Conservation (phyloP, 2,113 vertebrate species). For the Bostrychus sinensis region DNA sequence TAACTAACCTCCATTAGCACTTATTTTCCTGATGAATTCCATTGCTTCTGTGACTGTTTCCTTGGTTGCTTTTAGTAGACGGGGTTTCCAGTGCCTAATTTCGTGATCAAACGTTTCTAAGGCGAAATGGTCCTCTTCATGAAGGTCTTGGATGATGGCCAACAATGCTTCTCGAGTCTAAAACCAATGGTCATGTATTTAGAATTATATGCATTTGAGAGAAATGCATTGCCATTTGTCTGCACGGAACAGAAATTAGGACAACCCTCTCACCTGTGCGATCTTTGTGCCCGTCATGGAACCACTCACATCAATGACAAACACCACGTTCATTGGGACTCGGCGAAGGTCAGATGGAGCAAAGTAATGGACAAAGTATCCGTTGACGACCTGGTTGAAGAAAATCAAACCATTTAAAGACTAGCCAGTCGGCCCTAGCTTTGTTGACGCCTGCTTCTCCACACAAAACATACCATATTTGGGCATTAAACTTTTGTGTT, state of each 20-base stretch:
- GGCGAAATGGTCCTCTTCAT: constrained; percentile 73
- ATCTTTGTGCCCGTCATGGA: constrained; percentile 76
- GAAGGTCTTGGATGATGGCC: constrained; percentile 72
- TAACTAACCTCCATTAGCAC: background rate
- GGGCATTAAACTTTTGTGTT: no score
- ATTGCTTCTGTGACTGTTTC: constrained; percentile 59
- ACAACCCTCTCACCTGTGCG: constrained; percentile 63
- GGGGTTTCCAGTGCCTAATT: constrained; percentile 17
- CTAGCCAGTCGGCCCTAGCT: no score
- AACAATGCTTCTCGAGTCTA: constrained; percentile 75
- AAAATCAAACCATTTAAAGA: background rate
- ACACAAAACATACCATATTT: no score
- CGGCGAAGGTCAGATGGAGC: constrained; percentile 66
- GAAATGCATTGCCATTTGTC: background rate
- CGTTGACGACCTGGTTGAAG: constrained; percentile 75
- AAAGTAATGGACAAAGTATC: constrained; percentile 84
- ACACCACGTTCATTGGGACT: constrained; percentile 78
- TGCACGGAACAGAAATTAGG: no score
- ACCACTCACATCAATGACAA: constrained; percentile 80
- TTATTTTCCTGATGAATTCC: background rate
- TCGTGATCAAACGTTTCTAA: constrained; percentile 39
- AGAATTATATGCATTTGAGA: background rate
- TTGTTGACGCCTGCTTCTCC: no score
- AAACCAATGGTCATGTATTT: constrained; percentile 6
- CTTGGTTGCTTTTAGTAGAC: constrained; percentile 61